Evolutionary conservation across 2,797 vertebrate genomes (phyloP).

Genomic region (Knipowitschia caucasica): DNA sequence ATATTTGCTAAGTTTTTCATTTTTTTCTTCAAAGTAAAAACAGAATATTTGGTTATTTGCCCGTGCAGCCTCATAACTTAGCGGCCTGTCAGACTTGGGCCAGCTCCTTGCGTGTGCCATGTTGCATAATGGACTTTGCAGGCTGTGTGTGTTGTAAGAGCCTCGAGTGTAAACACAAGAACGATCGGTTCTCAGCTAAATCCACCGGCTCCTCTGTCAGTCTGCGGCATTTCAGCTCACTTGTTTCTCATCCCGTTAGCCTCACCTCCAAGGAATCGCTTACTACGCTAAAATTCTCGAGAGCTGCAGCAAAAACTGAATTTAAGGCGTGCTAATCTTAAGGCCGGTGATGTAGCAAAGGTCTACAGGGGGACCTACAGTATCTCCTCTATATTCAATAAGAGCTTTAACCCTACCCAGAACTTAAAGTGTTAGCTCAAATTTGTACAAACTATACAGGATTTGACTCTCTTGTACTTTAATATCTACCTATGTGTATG

Average conservation of each 20-base stretch:
- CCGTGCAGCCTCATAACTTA: slow-evolving; percentile 13
- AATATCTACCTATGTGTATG: no score
- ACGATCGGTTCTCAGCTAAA: slow-evolving; percentile 14
- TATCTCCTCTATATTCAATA: no score
- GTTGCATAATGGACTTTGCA: slow-evolving; percentile 47
- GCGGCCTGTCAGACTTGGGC: slow-evolving; percentile 19
- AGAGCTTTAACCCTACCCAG: no score
- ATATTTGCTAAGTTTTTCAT: no score
- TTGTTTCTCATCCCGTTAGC: slow-evolving; percentile 4
- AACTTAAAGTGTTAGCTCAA: no score
- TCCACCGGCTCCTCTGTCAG: slow-evolving; percentile 8
- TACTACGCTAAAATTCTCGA: slow-evolving; percentile 32
- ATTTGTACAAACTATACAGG: no score
- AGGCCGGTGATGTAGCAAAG: no score
- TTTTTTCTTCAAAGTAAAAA: no score
- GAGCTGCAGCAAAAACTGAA: slow-evolving; percentile 31
- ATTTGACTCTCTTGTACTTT: no score
- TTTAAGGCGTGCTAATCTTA: slow-evolving; percentile 29
- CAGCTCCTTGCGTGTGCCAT: slow-evolving; percentile 39
- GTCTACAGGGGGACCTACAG: no score
- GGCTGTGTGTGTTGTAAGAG: slow-evolving; percentile 36
- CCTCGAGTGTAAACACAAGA: slow-evolving; percentile 37
- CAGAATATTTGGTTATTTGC: no score
- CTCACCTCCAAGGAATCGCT: background rate
- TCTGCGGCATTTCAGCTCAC: background rate